Evolutionary conservation across 1,140 invertebrate species (phyloP), one percentile per base, ranked within the genome.

Genomic region (Cotesia vestalis): DNA sequence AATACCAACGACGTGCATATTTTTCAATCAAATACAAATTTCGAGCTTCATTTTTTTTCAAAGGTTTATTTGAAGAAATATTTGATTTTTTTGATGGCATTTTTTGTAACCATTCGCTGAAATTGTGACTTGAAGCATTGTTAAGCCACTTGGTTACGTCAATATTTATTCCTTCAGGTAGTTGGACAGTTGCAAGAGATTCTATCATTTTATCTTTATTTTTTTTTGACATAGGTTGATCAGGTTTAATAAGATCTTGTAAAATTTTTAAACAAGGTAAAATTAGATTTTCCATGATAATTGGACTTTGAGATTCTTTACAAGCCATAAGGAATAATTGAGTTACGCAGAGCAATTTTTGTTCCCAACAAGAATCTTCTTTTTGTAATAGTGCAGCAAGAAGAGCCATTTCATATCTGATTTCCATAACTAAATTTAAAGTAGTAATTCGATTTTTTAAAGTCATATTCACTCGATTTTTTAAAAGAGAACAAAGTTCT

Each of bases 331-430:
- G 81, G 79, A 96, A 96, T 35, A 97, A 82, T 68, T 93, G 90
- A 88, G 98, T 94, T 20, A 98, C 93, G 80, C 95, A 95, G 53
- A 95, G 91, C 0, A 98, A 85, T 80, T 97, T 94, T 69, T 94
- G 92, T 84, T 98, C 96, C 97, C 97, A 99, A 83, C 96, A 98
- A 0, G 93, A 91, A 78, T 99, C 97, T 80, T 98, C 94, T 75
- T 96, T 95, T 76, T 96, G 93, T 0, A 98, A 91, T 6, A 97
- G 89, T 1, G 93, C 93, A 0, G 95, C 94, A 34, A 99, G 85
- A 2, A 99, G 83, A 4, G 95, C 90, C 81, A 99, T 96, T 86
- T 97, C 95, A 82, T 96, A 93, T 53, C 96, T 85, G 69, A 95
- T 90, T 68, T 95, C 90, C 73, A 93, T 88, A 79, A 94, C 93